Percentiles rank a stretch among this genome's conserved stretches.
Conservation (phyloP, 2,888 invertebrate species). For the Fragum sueziense region DNA sequence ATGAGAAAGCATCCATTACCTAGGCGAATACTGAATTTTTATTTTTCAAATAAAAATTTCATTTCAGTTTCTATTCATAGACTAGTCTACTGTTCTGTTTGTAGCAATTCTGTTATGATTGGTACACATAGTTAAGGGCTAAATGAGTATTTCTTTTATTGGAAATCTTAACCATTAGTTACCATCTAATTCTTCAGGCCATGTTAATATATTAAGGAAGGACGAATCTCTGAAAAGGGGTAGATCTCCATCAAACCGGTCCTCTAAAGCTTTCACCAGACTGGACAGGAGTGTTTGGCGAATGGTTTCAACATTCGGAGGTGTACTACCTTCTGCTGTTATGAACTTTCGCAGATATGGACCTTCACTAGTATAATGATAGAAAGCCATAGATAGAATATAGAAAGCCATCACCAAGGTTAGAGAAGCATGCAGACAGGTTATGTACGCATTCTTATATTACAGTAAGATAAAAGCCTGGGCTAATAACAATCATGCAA, state of each 20-base stretch:
- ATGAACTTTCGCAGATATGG: too few species aligned
- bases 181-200: conserved; percentile 21
- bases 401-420: too few species aligned
- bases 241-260: conserved; percentile 23
- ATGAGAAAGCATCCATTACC: background rate
- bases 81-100: background rate
- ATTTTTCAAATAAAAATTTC: background rate
- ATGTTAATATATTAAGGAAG: background rate
- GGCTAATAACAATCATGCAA: too few species aligned
- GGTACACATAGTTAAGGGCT: background rate
- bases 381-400: too few species aligned
- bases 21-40: background rate
- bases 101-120: background rate
- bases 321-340: too few species aligned
- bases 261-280: background rate
- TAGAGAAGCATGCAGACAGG: too few species aligned
- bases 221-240: conserved; percentile 12
- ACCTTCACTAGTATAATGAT: too few species aligned
- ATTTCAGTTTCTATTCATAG: background rate
- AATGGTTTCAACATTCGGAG: too few species aligned
- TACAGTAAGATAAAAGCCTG: background rate
- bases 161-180: background rate
- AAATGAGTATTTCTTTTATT: background rate
- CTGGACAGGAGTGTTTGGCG: too few species aligned
- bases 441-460: too few species aligned